Evolutionary conservation across 2,888 invertebrate genomes (phyloP).

Genomic region (Pyralis farinalis): DNA sequence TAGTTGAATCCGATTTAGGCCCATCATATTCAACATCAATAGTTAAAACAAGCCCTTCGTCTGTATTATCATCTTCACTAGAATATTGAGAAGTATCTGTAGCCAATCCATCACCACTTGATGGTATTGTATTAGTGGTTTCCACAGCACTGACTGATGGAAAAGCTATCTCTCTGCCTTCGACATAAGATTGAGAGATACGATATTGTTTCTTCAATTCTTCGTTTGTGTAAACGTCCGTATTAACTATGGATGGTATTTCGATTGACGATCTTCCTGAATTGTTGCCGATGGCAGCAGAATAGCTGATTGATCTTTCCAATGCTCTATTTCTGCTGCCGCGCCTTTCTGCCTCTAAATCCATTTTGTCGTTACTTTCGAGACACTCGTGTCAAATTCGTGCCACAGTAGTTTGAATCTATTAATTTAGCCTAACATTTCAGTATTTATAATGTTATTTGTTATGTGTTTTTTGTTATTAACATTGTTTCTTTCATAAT

Average conservation of each 20-base stretch:
- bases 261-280: conserved; percentile 63
- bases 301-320: conserved; percentile 68
- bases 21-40: conserved; percentile 55
- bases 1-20: conserved; percentile 42
- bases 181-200: conserved; percentile 68
- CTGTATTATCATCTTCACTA: conserved; percentile 57
- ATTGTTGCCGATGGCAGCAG: conserved; percentile 63
- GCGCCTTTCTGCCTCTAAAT: conserved; percentile 38
- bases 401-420: no score
- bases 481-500: no score
- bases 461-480: no score
- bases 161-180: conserved; percentile 66
- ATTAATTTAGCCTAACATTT: no score
- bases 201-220: conserved; percentile 66
- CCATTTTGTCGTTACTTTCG: conserved; percentile 13
- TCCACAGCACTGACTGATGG: conserved; percentile 39
- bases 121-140: conserved; percentile 24
- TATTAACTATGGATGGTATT: conserved; percentile 58
- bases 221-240: conserved; percentile 68
- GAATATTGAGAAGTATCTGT: conserved; percentile 50
- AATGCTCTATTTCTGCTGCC: conserved; percentile 50
- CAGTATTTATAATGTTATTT: no score
- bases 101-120: conserved; percentile 29
- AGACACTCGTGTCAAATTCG: no score
- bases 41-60: conserved; percentile 58